Base-by-base conservation (phyloP, 1,140 invertebrate genomes). In the Coelopa frigida region DNA sequence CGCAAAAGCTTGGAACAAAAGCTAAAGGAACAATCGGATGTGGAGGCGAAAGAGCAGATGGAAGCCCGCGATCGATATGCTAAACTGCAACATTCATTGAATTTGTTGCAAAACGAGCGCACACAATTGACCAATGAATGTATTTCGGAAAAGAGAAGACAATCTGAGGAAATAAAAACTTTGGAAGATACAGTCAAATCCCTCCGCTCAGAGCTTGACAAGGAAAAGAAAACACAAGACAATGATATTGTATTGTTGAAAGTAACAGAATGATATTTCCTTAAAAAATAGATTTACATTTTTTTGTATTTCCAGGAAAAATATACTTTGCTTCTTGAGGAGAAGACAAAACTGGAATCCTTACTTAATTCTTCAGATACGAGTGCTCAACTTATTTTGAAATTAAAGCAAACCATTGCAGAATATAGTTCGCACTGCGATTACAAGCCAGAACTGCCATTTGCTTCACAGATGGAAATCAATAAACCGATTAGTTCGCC, bases 21-120 rank as follows among this genome's bases (percentile, higher is more conserved):
- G 56, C 33, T 72, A n/a, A 67, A 71, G 20, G 71, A 73, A 24
- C 61, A 71, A 15, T 61, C 59, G 46, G 54, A 54, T 31, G 62
- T 67, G 49, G 58, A 62, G 49, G 66, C 72, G 47, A 74, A 75
- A 42, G 55, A 53, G n/a, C 54, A 61, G 10, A 61, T 59, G 14
- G 68, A 72, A 31, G 56, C 59, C 5, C 65, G 67, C 36, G 52
- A 71, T 20, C 60, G 68, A 50, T 72, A 70, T 40, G 65, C 61
- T 18, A 67, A 68, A 3, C 51, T 75, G 44, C 51, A 74, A 32
- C 71, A 70, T 32, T 70, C 72, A 46, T 73, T 66, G 44, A 75
- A 72, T 53, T 40, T 73, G 37, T 54, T 75, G 29, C 62, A 75
- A 42, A 46, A 23, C 8, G 58, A 68, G 26, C 48, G 59, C 26